phyloP scores from a whole-genome alignment of 2,797 vertebrate genomes.

The Gallinago stenura region DNA sequence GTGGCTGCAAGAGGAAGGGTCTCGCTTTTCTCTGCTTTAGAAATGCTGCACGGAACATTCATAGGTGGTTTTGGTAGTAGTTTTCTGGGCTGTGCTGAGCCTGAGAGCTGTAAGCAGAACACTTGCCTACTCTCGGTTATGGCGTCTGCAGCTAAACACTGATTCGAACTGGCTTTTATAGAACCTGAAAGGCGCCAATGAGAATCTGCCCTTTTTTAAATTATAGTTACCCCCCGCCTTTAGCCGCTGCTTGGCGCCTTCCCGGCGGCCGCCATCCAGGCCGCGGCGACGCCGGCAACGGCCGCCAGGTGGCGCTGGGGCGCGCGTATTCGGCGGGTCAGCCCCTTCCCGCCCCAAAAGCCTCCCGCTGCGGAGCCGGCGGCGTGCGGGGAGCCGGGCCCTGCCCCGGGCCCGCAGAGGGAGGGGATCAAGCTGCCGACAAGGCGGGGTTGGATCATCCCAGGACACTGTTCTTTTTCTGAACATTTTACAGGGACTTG shows the following conservation, averaged over 20 bases:
- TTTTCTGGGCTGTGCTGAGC: background rate
- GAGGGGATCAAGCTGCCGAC: background rate
- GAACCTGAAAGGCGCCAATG: fast-evolving
- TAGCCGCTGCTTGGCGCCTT: background rate
- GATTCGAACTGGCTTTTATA: background rate
- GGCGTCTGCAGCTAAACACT: background rate
- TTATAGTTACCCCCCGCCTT: background rate
- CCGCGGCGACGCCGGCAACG: background rate
- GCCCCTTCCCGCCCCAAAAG: background rate
- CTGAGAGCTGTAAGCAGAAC: background rate
- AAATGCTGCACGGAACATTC: background rate
- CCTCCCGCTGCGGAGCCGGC: background rate
- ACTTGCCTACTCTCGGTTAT: fast-evolving
- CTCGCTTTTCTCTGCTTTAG: background rate
- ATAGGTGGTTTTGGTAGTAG: fast-evolving
- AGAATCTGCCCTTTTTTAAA: background rate
- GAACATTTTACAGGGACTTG: background rate
- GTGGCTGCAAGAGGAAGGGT: background rate
- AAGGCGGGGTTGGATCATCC: background rate
- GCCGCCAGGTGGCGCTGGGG: background rate
- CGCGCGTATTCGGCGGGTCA: background rate
- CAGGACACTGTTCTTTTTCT: fast-evolving
- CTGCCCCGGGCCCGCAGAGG: background rate
- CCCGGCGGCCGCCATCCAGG: background rate
- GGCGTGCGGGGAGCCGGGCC: background rate